A percentile compares a stretch with the other conserved stretches of the same genome.
phyloP scores from a whole-genome alignment of 2,888 invertebrate genomes.

The Eueremaeus valkanovi region DNA sequence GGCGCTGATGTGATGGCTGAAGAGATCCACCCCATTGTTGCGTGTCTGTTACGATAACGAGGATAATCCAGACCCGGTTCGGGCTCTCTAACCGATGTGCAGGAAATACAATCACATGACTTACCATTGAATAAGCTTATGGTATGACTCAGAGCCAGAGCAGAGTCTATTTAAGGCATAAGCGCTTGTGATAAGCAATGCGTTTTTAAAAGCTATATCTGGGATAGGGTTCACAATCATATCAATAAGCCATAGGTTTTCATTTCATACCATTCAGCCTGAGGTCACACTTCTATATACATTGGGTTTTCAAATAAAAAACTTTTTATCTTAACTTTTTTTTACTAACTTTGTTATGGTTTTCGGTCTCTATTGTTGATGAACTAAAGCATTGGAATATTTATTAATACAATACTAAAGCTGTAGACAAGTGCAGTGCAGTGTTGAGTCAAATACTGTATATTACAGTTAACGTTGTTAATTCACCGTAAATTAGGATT shows the following conservation, averaged over 20 bases:
- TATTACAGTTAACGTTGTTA: too few relatives aligned
- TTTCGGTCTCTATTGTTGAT: slow-evolving; percentile 16
- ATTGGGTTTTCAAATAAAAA: slow-evolving; percentile 6
- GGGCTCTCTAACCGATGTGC: slow-evolving; percentile 29
- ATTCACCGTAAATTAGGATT: too few relatives aligned
- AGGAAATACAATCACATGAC: slow-evolving; percentile 27
- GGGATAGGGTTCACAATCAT: slow-evolving; percentile 30
- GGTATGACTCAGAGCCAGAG: slow-evolving; percentile 4
- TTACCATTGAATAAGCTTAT: neutral
- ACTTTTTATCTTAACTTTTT: slow-evolving; percentile 33
- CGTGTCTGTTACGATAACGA: slow-evolving; percentile 20
- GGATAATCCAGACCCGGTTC: slow-evolving; percentile 31
- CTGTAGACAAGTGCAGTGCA: neutral
- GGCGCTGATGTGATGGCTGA: slow-evolving; percentile 17
- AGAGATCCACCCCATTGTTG: slow-evolving; percentile 35
- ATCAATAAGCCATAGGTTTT: slow-evolving; percentile 28
- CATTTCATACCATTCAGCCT: slow-evolving; percentile 21
- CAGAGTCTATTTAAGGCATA: slow-evolving; percentile 7
- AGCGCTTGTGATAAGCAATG: slow-evolving; percentile 18
- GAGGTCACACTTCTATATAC: slow-evolving; percentile 3
- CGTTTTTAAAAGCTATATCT: neutral
- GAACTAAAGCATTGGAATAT: slow-evolving; percentile 9
- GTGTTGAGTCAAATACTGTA: neutral
- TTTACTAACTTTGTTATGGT: slow-evolving; percentile 16
- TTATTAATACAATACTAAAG: neutral